These are phyloP conservation scores for Helicoverpa assulta DNA, from an alignment of 2,888 invertebrate species.

Conservation along the genomic window DNA sequence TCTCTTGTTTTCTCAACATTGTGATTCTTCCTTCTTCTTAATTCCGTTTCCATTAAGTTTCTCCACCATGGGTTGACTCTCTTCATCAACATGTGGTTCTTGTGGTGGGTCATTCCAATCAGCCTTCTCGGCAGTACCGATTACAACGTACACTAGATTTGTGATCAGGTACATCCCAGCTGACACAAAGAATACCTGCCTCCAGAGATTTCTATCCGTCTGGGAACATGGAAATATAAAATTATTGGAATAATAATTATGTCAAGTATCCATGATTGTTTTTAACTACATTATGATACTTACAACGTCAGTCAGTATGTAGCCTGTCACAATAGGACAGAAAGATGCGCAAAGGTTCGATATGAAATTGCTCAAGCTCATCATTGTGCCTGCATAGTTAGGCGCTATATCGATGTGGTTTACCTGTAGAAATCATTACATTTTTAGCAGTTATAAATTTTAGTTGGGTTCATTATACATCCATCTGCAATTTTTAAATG, in stretches of 20 bases:
- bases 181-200: constrained; percentile 93
- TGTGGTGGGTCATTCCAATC: constrained; percentile 92
- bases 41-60: constrained; percentile 20
- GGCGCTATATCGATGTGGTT: constrained; percentile 96
- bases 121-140: constrained; percentile 92
- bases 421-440: constrained; percentile 78
- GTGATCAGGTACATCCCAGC: constrained; percentile 92
- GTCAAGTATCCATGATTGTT: neutral
- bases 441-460: no score
- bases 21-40: neutral
- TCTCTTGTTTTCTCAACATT: constrained; percentile 8
- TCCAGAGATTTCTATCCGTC: constrained; percentile 92
- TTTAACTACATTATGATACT: constrained; percentile 64
- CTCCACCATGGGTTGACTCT: constrained; percentile 43
- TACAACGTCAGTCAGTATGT: constrained; percentile 92
- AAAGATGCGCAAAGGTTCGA: constrained; percentile 93
- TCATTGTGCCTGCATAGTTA: constrained; percentile 94
- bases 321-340: constrained; percentile 93
- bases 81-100: constrained; percentile 36
- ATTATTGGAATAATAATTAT: neutral
- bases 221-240: constrained; percentile 74
- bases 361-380: constrained; percentile 95
- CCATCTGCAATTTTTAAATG: no score
- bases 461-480: no score
- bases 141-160: constrained; percentile 91